Evolutionary conservation across 2,888 invertebrate genomes (phyloP).

Genomic region (Rhopalosiphum nymphaeae): DNA sequence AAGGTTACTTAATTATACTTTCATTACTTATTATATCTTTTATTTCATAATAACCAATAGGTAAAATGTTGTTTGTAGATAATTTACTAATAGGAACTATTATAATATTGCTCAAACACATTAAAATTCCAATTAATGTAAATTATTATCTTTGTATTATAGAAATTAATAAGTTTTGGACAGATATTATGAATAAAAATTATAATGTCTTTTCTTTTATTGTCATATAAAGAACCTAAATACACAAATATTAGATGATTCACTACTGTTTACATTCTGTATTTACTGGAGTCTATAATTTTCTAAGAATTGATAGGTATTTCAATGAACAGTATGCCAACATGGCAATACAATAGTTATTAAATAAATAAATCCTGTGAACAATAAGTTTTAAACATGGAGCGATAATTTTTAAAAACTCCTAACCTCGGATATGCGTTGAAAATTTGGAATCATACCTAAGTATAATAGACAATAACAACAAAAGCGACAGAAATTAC

Average conservation of each 20-base stretch:
- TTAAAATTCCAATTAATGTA: not conserved
- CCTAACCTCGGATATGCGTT: not conserved
- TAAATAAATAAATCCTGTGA: not conserved
- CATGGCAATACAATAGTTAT: no score
- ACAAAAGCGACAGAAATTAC: no score
- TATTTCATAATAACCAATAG: not conserved
- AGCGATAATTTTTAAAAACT: not conserved
- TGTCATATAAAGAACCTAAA: not conserved
- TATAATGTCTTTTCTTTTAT: not conserved
- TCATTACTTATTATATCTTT: no score
- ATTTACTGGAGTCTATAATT: not conserved
- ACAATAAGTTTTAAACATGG: not conserved
- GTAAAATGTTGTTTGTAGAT: not conserved
- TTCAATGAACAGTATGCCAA: not conserved
- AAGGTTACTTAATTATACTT: no score
- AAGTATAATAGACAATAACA: no score
- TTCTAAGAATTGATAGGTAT: not conserved
- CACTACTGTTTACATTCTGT: not conserved
- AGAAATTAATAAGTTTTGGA: slow-evolving; percentile 31
- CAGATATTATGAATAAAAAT: slow-evolving; percentile 14
- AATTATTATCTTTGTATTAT: not conserved
- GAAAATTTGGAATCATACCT: no score
- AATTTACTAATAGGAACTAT: not conserved
- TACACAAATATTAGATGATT: not conserved
- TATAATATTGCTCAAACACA: not conserved